phyloP scores from a whole-genome alignment of 2,888 invertebrate genomes.

The Xanthorhoe designata region DNA sequence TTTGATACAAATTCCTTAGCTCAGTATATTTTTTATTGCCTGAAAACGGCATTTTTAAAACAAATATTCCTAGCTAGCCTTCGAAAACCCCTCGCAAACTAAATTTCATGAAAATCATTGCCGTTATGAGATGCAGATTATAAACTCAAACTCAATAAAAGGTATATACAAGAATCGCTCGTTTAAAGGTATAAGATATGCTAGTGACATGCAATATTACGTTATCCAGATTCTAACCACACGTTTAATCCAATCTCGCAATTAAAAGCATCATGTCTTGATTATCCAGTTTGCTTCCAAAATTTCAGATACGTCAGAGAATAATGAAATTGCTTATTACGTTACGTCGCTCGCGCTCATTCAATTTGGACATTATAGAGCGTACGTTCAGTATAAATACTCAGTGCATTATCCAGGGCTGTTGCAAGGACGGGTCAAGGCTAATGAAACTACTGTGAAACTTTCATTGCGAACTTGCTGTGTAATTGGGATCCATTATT shows the following conservation, averaged over 20 bases:
- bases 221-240: background rate
- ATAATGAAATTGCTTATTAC: constrained; percentile 29
- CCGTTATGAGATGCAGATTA: too few relatives aligned
- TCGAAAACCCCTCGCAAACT: too few relatives aligned
- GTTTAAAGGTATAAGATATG: too few relatives aligned
- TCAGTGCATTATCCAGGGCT: constrained; percentile 36
- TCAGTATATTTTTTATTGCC: too few relatives aligned
- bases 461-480: background rate
- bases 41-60: too few relatives aligned
- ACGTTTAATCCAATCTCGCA: constrained; percentile 7
- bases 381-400: constrained; percentile 55
- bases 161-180: too few relatives aligned
- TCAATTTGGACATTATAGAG: constrained; percentile 32
- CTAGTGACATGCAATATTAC: too few relatives aligned
- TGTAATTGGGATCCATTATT: background rate
- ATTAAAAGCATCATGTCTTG: constrained; percentile 14
- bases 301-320: constrained; percentile 18
- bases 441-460: constrained; percentile 7
- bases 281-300: constrained; percentile 24
- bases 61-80: too few relatives aligned
- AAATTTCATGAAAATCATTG: too few relatives aligned
- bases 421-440: constrained; percentile 30
- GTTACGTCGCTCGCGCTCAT: constrained; percentile 25
- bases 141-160: too few relatives aligned
- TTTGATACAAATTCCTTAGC: too few relatives aligned